These are phyloP conservation scores for Bos javanicus DNA, from an alignment of 2,113 vertebrate species.

Conservation along the genomic window DNA sequence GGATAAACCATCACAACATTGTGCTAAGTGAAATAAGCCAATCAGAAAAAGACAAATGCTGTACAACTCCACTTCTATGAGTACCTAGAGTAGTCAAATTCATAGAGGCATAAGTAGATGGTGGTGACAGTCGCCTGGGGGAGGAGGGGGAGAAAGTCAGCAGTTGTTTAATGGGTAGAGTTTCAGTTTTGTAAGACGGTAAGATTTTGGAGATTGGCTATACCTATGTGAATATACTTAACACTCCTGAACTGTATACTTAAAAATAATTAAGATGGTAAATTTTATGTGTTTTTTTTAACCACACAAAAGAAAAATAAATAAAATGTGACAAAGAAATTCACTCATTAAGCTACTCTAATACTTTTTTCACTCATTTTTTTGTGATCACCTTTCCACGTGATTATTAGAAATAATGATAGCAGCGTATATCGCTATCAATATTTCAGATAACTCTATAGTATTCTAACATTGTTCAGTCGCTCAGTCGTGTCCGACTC, in stretches of 20 bases:
- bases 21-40: background rate
- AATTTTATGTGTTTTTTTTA: background rate
- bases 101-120: background rate
- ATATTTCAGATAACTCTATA: background rate
- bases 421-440: background rate
- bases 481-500: rapidly evolving
- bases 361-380: background rate
- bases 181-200: background rate
- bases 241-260: background rate
- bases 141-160: background rate
- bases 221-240: background rate
- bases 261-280: background rate
- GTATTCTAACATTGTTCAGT: background rate
- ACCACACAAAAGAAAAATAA: background rate
- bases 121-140: background rate
- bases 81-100: background rate
- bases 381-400: background rate
- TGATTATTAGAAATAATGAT: no score
- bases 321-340: background rate
- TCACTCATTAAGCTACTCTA: background rate
- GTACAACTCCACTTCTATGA: background rate
- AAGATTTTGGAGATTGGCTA: background rate
- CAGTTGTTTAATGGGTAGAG: background rate
- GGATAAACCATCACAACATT: background rate
- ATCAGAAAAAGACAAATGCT: background rate